Evolutionary conservation across 2,888 invertebrate species (phyloP).

Genomic region (Glaucopsyche alexis): DNA sequence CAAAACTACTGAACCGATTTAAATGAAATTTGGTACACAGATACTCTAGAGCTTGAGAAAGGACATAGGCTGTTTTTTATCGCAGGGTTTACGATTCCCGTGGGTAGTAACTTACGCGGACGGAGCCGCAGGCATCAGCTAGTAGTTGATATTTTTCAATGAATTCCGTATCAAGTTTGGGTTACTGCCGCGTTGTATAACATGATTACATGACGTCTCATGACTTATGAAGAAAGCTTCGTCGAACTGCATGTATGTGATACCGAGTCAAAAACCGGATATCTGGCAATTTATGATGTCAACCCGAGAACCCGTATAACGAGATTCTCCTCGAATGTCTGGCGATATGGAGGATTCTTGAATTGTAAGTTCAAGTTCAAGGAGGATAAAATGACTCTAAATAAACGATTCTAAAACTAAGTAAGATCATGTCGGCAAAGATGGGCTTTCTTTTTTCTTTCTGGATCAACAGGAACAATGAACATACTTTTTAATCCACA

Average conservation of each 20-base stretch:
- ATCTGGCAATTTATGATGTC: slow-evolving; percentile 40
- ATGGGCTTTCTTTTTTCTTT: background rate
- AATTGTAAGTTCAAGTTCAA: slow-evolving; percentile 28
- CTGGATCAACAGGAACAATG: background rate
- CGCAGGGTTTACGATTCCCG: too few relatives aligned
- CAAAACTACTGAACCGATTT: too few relatives aligned
- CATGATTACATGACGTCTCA: background rate
- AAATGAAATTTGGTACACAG: too few relatives aligned
- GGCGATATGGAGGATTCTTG: slow-evolving; percentile 26
- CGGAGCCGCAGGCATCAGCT: too few relatives aligned
- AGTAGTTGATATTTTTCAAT: background rate
- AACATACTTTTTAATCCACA: background rate
- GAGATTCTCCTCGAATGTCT: slow-evolving; percentile 31
- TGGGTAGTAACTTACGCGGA: too few relatives aligned
- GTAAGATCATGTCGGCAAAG: background rate
- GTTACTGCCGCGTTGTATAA: background rate
- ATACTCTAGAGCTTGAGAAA: too few relatives aligned
- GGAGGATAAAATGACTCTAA: background rate
- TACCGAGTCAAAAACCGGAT: slow-evolving; percentile 37
- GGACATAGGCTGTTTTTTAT: too few relatives aligned
- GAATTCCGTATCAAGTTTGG: background rate
- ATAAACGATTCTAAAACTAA: background rate
- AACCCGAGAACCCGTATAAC: slow-evolving; percentile 34
- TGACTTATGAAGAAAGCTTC: background rate
- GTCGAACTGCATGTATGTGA: slow-evolving; percentile 1